Base-by-base conservation (phyloP, 2,797 vertebrate species). In the Parauchenoglanis ngamensis region DNA sequence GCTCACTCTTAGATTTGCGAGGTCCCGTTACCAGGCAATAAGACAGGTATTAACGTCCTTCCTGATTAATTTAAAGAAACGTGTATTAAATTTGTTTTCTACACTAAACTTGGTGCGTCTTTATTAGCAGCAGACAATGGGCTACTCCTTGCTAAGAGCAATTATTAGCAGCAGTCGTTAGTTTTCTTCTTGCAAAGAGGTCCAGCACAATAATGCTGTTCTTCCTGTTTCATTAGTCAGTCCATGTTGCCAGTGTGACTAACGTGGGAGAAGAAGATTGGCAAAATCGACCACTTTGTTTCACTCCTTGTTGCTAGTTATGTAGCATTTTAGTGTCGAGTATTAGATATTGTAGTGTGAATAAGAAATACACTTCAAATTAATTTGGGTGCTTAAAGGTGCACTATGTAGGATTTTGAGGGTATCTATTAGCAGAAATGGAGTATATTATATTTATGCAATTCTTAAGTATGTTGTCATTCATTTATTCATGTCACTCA, bases 11-110 rank as follows among this genome's bases (percentile, higher is more conserved):
- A 10, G 85, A 77, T 67, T 75, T 76, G 63, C 72, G 85, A 87
- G 75, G 52, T 75, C 28, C 57, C 31, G 89, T 86, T 90, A 88
- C 88, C 88, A 77, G 63, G 86, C 86, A 67, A 85, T 85, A 7
- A 8, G 57, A 10, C 72, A 31, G 44, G 63, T 40, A 73, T 83
- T 72, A 31, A 44, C 78, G 63, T 65, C 57, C 28, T 31, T 70
- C 49, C n/a, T 23, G 85, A 73, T 81, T 78, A 46, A 76, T 87
- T 81, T 80, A 68, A 72, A 81, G 80, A 84, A 84, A 80, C 40
- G 44, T 70, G 67, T 65, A 67, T 35, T 52, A 40, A 81, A 63
- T 46, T 23, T 46, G 72, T 65, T 83, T 61, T 78, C 46, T 28
- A 83, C 84, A 73, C 57, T 56, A 12, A 46, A 75, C 78, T 68